A percentile compares a stretch with the other conserved stretches of the same genome.
Evolutionary conservation across 2,113 vertebrate genomes (phyloP).

Genomic region (Brachypodius melanocephalos): DNA sequence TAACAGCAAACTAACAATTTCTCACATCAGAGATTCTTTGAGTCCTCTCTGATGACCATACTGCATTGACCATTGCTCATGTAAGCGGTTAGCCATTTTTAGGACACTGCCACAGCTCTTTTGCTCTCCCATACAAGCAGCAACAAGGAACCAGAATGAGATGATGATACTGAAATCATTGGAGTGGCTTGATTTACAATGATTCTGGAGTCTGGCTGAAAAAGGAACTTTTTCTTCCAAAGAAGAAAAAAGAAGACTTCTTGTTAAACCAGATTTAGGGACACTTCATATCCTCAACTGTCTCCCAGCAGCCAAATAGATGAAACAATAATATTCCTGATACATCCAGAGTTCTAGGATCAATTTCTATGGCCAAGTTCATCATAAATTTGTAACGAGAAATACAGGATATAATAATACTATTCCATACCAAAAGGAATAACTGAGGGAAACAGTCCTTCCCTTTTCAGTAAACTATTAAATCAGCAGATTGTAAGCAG

Average conservation of each 20-base stretch:
- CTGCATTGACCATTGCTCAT: neutral
- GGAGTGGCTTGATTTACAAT: neutral
- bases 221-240: neutral
- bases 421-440: neutral
- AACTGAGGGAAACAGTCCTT: neutral
- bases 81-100: neutral
- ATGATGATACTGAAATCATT: neutral
- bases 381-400: neutral
- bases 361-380: neutral
- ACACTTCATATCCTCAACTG: neutral
- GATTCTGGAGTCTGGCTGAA: neutral
- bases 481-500: neutral
- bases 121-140: neutral
- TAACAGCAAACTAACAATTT: neutral
- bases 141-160: neutral
- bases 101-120: neutral
- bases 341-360: neutral
- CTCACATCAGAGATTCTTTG: neutral
- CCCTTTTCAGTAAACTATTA: neutral
- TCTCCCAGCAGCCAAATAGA: neutral
- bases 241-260: neutral
- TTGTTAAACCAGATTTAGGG: neutral
- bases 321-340: neutral
- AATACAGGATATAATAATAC: neutral
- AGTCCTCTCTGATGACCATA: neutral